phyloP scores from a whole-genome alignment of 37 sponge, comb jelly and placozoan genomes.

The Hexactinellida sp. region DNA sequence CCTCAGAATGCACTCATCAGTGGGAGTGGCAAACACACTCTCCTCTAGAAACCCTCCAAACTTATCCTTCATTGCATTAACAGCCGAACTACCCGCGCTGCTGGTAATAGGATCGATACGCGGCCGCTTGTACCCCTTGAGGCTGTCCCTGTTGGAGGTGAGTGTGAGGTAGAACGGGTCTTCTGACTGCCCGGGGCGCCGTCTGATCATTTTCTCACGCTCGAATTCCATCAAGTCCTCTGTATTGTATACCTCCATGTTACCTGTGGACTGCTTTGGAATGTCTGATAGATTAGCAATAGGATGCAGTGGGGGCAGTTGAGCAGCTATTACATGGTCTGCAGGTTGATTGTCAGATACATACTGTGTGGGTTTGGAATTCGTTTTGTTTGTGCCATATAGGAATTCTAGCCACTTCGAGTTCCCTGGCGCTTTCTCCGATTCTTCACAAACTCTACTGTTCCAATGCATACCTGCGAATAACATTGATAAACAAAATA shows the following conservation, averaged over 20 bases:
- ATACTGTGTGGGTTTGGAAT: no score
- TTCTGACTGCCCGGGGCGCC: background rate
- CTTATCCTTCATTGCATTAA: background rate
- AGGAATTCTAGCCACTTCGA: slow-evolving; percentile 11
- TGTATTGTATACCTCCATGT: background rate
- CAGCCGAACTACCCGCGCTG: background rate
- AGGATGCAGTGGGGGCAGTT: background rate
- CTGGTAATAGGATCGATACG: background rate
- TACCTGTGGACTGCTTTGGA: background rate
- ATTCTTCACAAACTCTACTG: background rate
- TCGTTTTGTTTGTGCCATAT: background rate
- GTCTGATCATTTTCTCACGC: background rate
- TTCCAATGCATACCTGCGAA: background rate
- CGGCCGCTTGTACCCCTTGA: slow-evolving; percentile 9
- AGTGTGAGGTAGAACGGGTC: background rate
- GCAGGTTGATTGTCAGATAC: no score
- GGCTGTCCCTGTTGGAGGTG: background rate
- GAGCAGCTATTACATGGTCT: background rate
- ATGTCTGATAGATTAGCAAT: background rate
- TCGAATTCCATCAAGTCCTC: slow-evolving; percentile 11
- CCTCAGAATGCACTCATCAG: background rate
- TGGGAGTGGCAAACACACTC: background rate
- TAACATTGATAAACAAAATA: background rate
- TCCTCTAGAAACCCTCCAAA: background rate
- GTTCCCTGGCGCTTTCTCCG: background rate